phyloP scores from a whole-genome alignment of 2,888 invertebrate genomes.

The Carabus problematicus region DNA sequence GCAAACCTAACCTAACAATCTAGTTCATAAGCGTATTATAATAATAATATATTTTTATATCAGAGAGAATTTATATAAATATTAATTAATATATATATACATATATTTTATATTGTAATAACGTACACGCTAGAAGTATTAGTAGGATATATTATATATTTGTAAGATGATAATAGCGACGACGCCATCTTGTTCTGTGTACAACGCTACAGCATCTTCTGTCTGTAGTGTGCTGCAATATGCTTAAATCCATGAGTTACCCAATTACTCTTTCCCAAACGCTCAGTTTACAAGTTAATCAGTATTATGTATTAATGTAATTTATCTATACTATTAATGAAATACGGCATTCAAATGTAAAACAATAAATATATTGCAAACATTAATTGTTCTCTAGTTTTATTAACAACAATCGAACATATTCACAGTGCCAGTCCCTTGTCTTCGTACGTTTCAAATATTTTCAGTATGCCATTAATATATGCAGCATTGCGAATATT shows the following conservation, averaged over 20 bases:
- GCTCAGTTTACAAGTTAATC: slow-evolving; percentile 22
- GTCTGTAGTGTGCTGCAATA: too few relatives aligned
- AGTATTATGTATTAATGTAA: slow-evolving; percentile 31
- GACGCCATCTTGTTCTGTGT: slow-evolving; percentile 31
- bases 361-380: slow-evolving; percentile 40
- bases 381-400: neutral
- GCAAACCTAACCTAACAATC: slow-evolving; percentile 25
- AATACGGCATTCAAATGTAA: slow-evolving; percentile 30
- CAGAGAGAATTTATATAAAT: slow-evolving; percentile 16
- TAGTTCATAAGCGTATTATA: slow-evolving; percentile 34
- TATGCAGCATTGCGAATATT: slow-evolving; percentile 34
- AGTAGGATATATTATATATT: slow-evolving; percentile 8
- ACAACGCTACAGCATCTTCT: neutral
- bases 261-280: neutral
- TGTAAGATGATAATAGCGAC: slow-evolving; percentile 12
- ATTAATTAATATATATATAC: slow-evolving; percentile 30
- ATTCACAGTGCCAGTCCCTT: slow-evolving; percentile 30
- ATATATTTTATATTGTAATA: slow-evolving; percentile 24
- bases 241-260: slow-evolving; percentile 23
- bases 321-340: slow-evolving; percentile 14
- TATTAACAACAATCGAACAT: neutral
- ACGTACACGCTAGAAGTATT: neutral
- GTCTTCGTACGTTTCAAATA: slow-evolving; percentile 39
- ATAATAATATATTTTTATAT: slow-evolving; percentile 38
- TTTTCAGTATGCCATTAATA: slow-evolving; percentile 24